Base-by-base conservation (phyloP, 2,888 invertebrate species). In the Agrotis exclamationis region DNA sequence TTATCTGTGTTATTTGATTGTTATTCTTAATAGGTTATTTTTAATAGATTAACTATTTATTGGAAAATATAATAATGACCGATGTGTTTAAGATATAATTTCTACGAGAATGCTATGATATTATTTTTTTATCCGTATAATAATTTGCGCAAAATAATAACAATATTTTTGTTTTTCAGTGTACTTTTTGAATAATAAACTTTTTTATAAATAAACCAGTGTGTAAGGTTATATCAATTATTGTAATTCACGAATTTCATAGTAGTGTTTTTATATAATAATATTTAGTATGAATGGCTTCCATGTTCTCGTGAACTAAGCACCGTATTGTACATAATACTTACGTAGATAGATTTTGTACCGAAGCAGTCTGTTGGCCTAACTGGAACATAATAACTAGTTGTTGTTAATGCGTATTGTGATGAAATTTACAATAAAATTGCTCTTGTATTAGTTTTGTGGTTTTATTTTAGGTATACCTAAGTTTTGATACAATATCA, bases 331-430 rank as follows among this genome's bases (percentile, higher is more conserved):
- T 92, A 92, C 86, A 93, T 92, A 91, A 79, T 76, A 79, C 67
- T 58, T 79, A 63, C 76, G 83, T 91, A 91, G 90, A 86, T 91
- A 92, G 90, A 86, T 91, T 93, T 93, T 93, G 87, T 93, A 93
- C 86, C 77, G 86, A 83, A 80, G 72, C 86, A 86, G 76, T 80
- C 81, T 86, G 70, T 88, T 80, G 87, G 88, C 85, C 85, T 89
- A 89, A 88, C 85, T 77, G 85, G 85, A 88, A 88, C 89, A 90
- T 92, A 91, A 92, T 90, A 91, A 90, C 80, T 87, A 85, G 81
- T 88, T 91, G 89, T 93, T 91, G 90, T 92, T 89, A 88, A 88
- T 89, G 87, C 89, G 60, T 84, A 89, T 87, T 91, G 89, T 91
- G 91, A 89, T 88, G 86, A 88, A 87, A 86, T 87, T 83, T 86